These are phyloP conservation scores for Eudasyphora cyanicolor DNA, from an alignment of 2,888 invertebrate species.

Conservation along the genomic window DNA sequence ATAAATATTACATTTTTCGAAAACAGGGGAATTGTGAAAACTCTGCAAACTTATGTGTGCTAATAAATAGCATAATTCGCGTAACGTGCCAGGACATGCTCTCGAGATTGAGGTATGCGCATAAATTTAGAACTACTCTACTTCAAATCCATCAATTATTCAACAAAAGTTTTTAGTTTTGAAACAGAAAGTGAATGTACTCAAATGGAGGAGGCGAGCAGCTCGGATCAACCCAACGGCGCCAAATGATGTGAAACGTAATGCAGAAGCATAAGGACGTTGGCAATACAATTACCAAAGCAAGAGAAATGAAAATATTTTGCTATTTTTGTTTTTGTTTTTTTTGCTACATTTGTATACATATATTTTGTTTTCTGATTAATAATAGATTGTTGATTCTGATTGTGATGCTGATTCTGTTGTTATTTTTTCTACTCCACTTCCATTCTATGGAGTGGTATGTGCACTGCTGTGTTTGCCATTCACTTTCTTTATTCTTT, in stretches of 20 bases:
- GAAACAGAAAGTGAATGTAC: not conserved
- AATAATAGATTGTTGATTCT: constrained; percentile 15
- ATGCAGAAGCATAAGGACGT: not conserved
- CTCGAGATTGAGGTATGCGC: too few relatives aligned
- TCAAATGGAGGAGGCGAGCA: not conserved
- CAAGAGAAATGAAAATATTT: not conserved
- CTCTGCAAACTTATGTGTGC: not conserved
- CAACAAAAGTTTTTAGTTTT: not conserved
- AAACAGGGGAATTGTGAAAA: not conserved
- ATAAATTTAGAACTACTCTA: too few relatives aligned
- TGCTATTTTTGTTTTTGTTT: not conserved
- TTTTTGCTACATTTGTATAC: not conserved
- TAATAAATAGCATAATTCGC: not conserved
- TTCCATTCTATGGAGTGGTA: not conserved
- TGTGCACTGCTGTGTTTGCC: not conserved
- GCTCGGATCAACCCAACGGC: not conserved
- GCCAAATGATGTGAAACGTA: not conserved
- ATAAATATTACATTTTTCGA: not conserved
- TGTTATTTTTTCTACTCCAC: not conserved
- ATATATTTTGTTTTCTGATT: constrained; percentile 5
- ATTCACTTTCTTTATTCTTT: too few relatives aligned
- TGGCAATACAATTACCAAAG: not conserved
- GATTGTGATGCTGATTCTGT: not conserved
- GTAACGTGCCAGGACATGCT: too few relatives aligned
- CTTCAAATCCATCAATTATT: not conserved